Percentiles rank a stretch among this genome's conserved stretches.
Conservation (phyloP, 1,140 invertebrate species). For the Drosophila sp. region DNA sequence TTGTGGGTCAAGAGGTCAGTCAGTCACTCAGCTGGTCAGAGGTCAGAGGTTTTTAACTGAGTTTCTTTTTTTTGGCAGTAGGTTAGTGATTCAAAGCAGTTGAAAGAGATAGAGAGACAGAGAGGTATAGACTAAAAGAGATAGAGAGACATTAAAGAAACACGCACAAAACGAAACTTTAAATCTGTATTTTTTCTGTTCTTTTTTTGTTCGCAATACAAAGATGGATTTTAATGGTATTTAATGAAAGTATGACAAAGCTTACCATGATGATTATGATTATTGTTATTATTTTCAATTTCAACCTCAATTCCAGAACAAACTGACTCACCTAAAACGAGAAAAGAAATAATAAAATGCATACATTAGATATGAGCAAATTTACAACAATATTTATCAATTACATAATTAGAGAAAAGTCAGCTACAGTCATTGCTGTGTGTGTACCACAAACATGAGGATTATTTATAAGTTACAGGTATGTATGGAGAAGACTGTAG, state of each 20-base stretch:
- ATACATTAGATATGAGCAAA: conserved; percentile 15
- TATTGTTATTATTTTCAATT: conserved; percentile 85
- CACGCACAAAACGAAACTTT: conserved; percentile 17
- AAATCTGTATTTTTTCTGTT: conserved; percentile 16
- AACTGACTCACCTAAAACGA: conserved; percentile 84
- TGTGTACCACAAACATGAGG: neutral
- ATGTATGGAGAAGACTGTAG: neutral
- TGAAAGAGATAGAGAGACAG: conserved; percentile 13
- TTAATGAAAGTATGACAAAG: conserved; percentile 84
- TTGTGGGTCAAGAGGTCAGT: conserved; percentile 44
- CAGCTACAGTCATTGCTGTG: neutral
- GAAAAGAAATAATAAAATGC: conserved; percentile 43
- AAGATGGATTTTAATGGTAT: conserved; percentile 80
- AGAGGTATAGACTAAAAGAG: conserved; percentile 4
- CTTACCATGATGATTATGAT: conserved; percentile 85
- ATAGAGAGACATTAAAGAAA: conserved; percentile 9
- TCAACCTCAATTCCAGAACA: conserved; percentile 85
- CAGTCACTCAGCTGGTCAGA: conserved; percentile 7
- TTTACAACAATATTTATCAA: conserved; percentile 2
- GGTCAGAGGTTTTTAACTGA: conserved; percentile 49
- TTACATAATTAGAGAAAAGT: conserved; percentile 8
- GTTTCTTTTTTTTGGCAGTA: conserved; percentile 10
- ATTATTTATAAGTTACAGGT: neutral
- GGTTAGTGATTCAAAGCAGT: neutral
- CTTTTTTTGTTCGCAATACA: conserved; percentile 53